Evolutionary conservation across 2,113 vertebrate genomes (phyloP).

Genomic region (Rattus rattus): DNA sequence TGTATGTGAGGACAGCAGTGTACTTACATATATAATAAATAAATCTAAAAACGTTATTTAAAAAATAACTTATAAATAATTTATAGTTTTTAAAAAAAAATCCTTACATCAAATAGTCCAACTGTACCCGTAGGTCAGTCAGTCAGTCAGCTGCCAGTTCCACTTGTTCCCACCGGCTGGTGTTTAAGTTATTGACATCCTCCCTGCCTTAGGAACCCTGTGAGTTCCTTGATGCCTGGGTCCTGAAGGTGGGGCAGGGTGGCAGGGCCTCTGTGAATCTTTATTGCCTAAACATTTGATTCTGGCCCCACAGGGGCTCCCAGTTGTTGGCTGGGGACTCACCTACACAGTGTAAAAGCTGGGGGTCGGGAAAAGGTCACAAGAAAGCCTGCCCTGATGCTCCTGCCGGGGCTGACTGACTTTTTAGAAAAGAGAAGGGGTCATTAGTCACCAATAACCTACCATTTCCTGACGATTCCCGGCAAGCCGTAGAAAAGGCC

Average conservation of each 20-base stretch:
- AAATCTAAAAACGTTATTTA: too few relatives aligned
- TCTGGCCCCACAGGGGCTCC: not conserved
- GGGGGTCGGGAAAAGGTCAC: conserved; percentile 46
- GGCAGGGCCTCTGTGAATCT: rapidly evolving
- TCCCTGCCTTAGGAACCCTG: not conserved
- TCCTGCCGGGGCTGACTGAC: conserved; percentile 6
- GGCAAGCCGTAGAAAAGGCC: rapidly evolving
- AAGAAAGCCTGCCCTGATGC: not conserved
- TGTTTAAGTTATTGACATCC: too few relatives aligned
- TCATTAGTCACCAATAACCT: conserved; percentile 60
- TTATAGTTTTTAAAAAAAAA: too few relatives aligned
- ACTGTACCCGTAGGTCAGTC: not conserved
- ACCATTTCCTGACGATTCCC: conserved; percentile 47
- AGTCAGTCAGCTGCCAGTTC: not conserved
- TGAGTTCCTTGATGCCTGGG: too few relatives aligned
- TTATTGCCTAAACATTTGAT: not conserved
- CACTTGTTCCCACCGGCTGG: not conserved
- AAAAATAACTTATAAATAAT: too few relatives aligned
- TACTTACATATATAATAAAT: too few relatives aligned
- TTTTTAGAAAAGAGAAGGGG: conserved; percentile 14
- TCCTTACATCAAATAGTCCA: not conserved
- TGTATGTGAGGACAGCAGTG: too few relatives aligned
- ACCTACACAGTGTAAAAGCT: not conserved
- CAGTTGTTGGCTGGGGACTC: not conserved
- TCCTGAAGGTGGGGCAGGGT: not conserved